Evolutionary conservation across 2,888 invertebrate genomes (phyloP).

Genomic region (Thelaira solivaga): DNA sequence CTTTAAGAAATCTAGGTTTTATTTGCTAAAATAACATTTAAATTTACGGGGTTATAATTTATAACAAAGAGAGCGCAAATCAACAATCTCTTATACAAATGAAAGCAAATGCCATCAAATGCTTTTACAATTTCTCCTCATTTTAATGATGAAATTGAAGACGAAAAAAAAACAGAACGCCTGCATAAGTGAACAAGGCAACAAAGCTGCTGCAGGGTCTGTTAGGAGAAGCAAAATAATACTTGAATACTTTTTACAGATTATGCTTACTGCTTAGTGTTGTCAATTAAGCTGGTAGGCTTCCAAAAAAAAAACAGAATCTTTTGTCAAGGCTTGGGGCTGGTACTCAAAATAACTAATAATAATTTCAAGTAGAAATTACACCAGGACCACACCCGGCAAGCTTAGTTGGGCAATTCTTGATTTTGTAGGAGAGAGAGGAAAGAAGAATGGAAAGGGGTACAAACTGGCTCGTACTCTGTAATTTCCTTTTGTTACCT

Average conservation of each 20-base stretch:
- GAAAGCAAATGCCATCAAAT: not conserved
- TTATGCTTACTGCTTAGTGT: not conserved
- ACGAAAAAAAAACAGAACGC: constrained; percentile 24
- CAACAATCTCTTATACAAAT: constrained; percentile 43
- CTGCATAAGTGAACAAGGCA: constrained; percentile 45
- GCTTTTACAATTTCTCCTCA: constrained; percentile 8
- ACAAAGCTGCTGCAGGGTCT: constrained; percentile 52
- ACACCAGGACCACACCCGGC: too few relatives aligned
- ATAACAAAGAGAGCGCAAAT: not conserved
- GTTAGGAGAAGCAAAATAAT: not conserved
- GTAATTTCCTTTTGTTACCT: too few relatives aligned
- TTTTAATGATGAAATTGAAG: not conserved
- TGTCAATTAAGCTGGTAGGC: constrained; percentile 4
- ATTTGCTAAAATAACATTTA: constrained; percentile 14
- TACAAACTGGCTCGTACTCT: too few relatives aligned
- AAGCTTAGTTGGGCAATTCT: too few relatives aligned
- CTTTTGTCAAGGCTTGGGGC: too few relatives aligned
- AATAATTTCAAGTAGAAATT: too few relatives aligned
- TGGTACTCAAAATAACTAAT: too few relatives aligned
- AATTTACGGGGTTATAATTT: not conserved
- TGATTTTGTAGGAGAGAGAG: too few relatives aligned
- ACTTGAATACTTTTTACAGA: not conserved
- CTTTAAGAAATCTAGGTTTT: constrained; percentile 47
- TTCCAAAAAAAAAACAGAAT: too few relatives aligned
- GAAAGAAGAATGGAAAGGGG: too few relatives aligned